Base-by-base conservation (phyloP, 2,888 invertebrate genomes). In the Cantharis rufa region DNA sequence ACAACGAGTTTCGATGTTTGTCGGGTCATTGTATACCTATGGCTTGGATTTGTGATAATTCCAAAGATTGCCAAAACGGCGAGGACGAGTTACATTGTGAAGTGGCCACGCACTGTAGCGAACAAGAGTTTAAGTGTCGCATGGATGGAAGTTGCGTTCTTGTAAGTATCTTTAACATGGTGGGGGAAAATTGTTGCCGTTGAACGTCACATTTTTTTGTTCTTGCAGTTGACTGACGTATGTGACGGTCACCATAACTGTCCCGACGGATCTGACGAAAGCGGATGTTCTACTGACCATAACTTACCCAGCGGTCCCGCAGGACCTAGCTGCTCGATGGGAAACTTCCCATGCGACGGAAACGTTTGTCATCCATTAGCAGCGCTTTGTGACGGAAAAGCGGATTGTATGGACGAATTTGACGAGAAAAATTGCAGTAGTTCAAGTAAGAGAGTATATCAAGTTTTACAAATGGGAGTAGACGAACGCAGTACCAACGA, bases 371-470 rank as follows among this genome's bases (percentile, higher is more conserved):
- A 93, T 21, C 91, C 93, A 0, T 84, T 91, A 15, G 88, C 89
- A 0, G 88, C 90, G 70, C 88, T 91, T 32, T 96, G 96, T 86
- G 92, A 96, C 85, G 92, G 92, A 0, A 90, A 90, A 10, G 88
- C 89, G 61, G 93, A 96, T 83, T 96, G 96, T 84, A 90, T 90
- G 78, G 95, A 96, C 84, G 92, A 92, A 10, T 91, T 90, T 66
- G 96, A 96, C 84, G 96, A 96, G 86, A 84, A 85, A 2, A 91
- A 94, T 86, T 94, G 94, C 24, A 24, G 24, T 80, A 82, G 82
- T 9, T 73, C 76, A 2, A 89, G 90, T 27, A 89, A 87, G 32
- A 85, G 89, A 81, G 82, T 88, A 10, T 88, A 88, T 76, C 88
- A 88, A 82, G 84, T 84, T 15, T 86, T 92, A 1, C 90, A 91